Conservation (phyloP, 2,888 invertebrate genomes). For the Penaeus monodon region DNA sequence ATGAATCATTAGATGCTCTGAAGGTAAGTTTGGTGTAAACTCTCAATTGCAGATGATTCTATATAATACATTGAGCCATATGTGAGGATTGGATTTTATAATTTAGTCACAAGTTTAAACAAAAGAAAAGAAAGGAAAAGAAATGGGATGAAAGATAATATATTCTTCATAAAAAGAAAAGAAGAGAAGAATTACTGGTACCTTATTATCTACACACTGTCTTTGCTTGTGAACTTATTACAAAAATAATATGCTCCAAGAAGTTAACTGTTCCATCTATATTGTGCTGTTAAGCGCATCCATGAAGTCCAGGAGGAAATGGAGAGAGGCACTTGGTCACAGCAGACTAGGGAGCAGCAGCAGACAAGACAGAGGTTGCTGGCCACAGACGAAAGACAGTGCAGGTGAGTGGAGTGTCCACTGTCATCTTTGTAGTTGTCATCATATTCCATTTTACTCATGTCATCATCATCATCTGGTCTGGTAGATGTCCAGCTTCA, state of each 20-base stretch:
- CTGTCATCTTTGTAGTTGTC: background rate
- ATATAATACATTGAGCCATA: no score
- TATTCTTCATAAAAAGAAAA: no score
- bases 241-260: background rate
- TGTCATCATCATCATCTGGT: no score
- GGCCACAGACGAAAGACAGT: conserved; percentile 86
- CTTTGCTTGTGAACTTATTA: no score
- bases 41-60: no score
- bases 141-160: no score
- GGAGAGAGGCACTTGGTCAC: conserved; percentile 80
- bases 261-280: background rate
- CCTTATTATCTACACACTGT: no score
- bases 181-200: no score
- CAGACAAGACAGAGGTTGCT: conserved; percentile 84
- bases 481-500: no score
- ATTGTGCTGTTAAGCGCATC: conserved; percentile 70
- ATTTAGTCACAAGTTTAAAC: no score
- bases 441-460: background rate
- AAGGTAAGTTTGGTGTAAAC: conserved; percentile 68
- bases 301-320: conserved; percentile 86
- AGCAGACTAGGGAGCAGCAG: conserved; percentile 78
- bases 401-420: conserved; percentile 70
- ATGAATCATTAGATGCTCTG: conserved; percentile 93
- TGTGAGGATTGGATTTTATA: no score
- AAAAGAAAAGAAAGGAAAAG: no score